A percentile compares a stretch with the other conserved stretches of the same genome.
phyloP scores from a whole-genome alignment of 2,797 vertebrate genomes.

The Mormyrops boulengeri region DNA sequence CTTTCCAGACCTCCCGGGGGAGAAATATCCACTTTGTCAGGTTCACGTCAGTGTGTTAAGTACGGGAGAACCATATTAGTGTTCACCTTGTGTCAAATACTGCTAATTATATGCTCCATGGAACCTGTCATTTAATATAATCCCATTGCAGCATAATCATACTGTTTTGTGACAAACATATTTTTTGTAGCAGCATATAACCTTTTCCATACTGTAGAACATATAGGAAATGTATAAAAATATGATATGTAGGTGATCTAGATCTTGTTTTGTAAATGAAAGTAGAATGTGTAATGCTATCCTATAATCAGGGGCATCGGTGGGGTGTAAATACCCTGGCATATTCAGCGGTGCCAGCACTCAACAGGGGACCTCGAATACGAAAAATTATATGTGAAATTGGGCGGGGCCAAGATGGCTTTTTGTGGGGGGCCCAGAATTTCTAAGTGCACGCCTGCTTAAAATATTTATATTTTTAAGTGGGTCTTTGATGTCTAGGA shows the following conservation, averaged over 20 bases:
- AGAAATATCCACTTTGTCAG: neutral
- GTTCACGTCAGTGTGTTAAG: neutral
- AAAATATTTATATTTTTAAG: neutral
- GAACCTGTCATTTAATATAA: neutral
- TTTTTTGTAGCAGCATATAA: neutral
- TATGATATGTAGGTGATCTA: neutral
- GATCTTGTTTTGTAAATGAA: neutral
- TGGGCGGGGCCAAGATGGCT: neutral
- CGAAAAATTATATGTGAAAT: neutral
- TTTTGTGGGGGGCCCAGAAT: neutral
- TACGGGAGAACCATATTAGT: neutral
- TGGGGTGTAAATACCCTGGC: neutral
- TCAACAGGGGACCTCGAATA: neutral
- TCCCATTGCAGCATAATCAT: neutral
- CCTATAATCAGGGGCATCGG: neutral
- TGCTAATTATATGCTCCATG: neutral
- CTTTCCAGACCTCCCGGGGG: conserved; percentile 25
- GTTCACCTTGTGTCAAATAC: neutral
- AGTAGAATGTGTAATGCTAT: neutral
- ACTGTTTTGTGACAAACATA: neutral
- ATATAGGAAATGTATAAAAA: neutral
- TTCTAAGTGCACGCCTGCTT: neutral
- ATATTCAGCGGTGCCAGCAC: neutral
- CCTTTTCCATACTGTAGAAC: neutral
- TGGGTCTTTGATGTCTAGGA: neutral